phyloP scores from a whole-genome alignment of 2,888 invertebrate genomes.

The Tipula vernalis region DNA sequence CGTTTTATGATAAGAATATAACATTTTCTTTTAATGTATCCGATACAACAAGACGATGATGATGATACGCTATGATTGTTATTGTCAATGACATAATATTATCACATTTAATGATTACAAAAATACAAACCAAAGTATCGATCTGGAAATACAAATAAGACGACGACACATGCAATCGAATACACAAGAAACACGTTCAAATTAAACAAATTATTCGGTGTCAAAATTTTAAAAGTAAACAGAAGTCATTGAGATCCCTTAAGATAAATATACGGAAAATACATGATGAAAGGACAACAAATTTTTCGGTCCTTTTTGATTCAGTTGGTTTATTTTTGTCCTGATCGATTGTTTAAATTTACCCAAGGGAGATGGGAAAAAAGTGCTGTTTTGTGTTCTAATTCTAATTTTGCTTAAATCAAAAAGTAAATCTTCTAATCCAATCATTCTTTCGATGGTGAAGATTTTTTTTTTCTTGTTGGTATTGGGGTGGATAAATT shows the following conservation, averaged over 20 bases:
- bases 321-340: background rate
- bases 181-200: background rate
- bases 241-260: background rate
- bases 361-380: background rate
- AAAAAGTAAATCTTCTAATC: background rate
- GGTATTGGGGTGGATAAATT: background rate
- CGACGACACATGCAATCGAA: background rate
- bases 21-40: background rate
- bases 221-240: conserved; percentile 4
- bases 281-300: background rate
- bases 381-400: background rate
- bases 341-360: background rate
- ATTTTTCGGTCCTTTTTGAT: background rate
- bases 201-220: background rate
- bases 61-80: background rate
- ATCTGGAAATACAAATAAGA: background rate
- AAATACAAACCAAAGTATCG: background rate
- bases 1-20: background rate
- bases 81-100: background rate
- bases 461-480: background rate
- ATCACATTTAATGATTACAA: background rate
- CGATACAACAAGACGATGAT: background rate
- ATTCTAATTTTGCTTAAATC: background rate
- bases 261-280: background rate
- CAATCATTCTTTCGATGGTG: background rate